These are phyloP conservation scores for Erebia palarica DNA, from an alignment of 2,888 invertebrate genomes.

Conservation along the genomic window DNA sequence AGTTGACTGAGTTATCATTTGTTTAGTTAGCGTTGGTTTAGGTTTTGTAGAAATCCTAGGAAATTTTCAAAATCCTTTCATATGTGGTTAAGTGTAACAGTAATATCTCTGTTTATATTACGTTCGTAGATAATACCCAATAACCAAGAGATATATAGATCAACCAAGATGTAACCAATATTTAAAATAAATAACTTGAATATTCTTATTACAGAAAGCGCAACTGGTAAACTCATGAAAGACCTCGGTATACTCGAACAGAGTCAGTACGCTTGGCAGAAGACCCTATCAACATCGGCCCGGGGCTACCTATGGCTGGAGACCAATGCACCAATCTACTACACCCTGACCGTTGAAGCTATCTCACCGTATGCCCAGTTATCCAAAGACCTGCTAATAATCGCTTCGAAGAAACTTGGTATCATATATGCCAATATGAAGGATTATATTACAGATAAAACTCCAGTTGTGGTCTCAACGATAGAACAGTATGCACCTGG, in stretches of 20 bases:
- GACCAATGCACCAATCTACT: conserved; percentile 86
- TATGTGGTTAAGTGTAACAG: too few species aligned
- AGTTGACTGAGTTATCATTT: too few species aligned
- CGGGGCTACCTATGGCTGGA: conserved; percentile 86
- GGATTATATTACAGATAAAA: conserved; percentile 77
- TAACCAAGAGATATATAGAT: background rate
- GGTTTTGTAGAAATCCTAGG: too few species aligned
- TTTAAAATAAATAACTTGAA: background rate
- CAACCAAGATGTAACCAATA: too few species aligned
- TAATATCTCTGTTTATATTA: too few species aligned
- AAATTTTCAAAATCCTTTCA: too few species aligned
- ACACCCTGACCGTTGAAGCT: conserved; percentile 77
- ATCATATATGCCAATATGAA: conserved; percentile 74
- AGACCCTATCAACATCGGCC: conserved; percentile 82
- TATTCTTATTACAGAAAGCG: conserved; percentile 78
- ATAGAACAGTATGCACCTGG: conserved; percentile 89
- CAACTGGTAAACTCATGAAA: conserved; percentile 84
- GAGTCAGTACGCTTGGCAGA: conserved; percentile 84
- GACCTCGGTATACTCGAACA: conserved; percentile 85
- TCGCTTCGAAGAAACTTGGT: conserved; percentile 79
- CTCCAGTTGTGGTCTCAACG: conserved; percentile 66
- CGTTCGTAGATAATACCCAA: too few species aligned
- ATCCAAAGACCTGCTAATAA: conserved; percentile 79
- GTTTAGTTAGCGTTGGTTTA: too few species aligned
- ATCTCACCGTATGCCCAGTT: conserved; percentile 85